These are phyloP conservation scores for Micromussa lordhowensis DNA, from an alignment of 92 coral and sea anemone genomes.

Conservation along the genomic window DNA sequence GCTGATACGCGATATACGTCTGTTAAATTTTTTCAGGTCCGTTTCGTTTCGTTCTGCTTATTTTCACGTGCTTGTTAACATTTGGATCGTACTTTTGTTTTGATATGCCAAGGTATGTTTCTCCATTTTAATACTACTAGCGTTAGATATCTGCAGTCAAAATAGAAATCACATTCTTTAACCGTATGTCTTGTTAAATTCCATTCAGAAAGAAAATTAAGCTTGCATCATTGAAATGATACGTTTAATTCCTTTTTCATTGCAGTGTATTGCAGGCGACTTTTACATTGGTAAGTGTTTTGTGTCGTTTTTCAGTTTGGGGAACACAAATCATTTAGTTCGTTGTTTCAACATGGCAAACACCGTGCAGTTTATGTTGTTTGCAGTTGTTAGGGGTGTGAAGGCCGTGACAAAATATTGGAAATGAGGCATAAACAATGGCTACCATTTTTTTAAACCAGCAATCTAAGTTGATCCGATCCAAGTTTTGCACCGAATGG, in stretches of 20 bases:
- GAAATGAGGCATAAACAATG: no score
- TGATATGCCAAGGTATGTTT: conserved; percentile 89
- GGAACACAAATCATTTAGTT: neutral
- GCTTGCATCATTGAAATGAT: neutral
- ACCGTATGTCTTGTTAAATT: neutral
- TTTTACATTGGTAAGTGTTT: conserved; percentile 73
- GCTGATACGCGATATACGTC: neutral
- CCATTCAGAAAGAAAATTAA: neutral
- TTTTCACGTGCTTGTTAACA: conserved; percentile 85
- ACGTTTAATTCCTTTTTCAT: neutral
- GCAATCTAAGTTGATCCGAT: no score
- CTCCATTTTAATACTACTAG: neutral
- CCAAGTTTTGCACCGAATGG: no score
- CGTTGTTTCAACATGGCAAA: neutral
- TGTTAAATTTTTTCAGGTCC: conserved; percentile 30
- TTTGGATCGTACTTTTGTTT: conserved; percentile 90
- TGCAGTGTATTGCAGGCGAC: conserved; percentile 80
- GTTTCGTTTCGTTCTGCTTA: conserved; percentile 77
- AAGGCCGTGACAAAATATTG: no score
- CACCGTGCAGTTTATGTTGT: no score
- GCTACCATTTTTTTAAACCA: no score
- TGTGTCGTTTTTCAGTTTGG: neutral
- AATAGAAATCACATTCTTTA: neutral
- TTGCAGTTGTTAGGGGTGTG: no score
- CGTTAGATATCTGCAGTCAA: neutral